Base-by-base conservation (phyloP, 2,888 invertebrate species). In the Neria commutata region DNA sequence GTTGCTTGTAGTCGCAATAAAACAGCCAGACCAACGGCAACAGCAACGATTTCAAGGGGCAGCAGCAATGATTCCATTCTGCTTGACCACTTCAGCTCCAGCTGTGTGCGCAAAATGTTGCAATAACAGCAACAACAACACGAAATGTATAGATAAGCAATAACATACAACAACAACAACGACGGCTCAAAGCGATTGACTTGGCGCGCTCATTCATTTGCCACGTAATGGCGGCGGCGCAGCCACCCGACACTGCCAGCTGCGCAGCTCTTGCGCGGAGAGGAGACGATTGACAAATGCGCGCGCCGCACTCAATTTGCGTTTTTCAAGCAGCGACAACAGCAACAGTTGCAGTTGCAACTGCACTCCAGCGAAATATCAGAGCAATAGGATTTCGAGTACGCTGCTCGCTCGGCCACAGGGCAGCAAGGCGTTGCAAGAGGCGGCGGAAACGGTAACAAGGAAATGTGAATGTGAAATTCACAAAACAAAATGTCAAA, bases 401-500 rank as follows among this genome's bases (percentile, higher is more conserved):
- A 21, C 42, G 19, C 21, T 21, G 17, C 19, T 14, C n/a, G n/a
- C 4, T 37, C n/a, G 37, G 8, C 6, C 37, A n/a, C 4, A 37
- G n/a, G n/a, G n/a, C n/a, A n/a, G n/a, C n/a, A n/a, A n/a, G n/a
- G n/a, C n/a, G n/a, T n/a, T n/a, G n/a, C n/a, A n/a, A n/a, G n/a
- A 6, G 23, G 16, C 17, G 47, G 2, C 25, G 23, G 19, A 50
- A 54, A 40, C 51, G 24, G 55, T 55, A 51, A 52, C 55, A 55
- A 46, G 52, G 52, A 48, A 53, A 52, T 59, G 56, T 58, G n/a
- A n/a, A n/a, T n/a, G n/a, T n/a, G n/a, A n/a, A n/a, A n/a, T n/a
- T 16, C 54, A 63, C 56, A 63, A 63, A 60, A 56, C 54, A 58
- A 60, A 63, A 60, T 58, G 58, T 63, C 60, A 56, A 58, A 56